Percentiles rank a stretch among this genome's conserved stretches.
Evolutionary conservation across 2,797 vertebrate species (phyloP).

Genomic region (Trematomus bernacchii): DNA sequence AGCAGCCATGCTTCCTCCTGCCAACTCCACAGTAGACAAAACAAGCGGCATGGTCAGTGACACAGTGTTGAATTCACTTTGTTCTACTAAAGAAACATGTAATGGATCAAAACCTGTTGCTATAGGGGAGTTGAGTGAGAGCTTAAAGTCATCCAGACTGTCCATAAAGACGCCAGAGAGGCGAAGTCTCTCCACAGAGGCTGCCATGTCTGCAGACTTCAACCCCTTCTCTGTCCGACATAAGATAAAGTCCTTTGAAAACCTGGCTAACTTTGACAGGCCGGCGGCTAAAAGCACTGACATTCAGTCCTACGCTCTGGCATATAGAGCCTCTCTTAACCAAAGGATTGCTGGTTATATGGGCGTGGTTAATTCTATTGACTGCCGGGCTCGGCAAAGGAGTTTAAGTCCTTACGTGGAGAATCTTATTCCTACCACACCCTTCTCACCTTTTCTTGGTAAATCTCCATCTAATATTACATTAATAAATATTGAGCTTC

Average conservation of each 20-base stretch:
- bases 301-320: slow-evolving; percentile 78
- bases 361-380: slow-evolving; percentile 60
- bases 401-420: slow-evolving; percentile 89
- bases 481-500: slow-evolving; percentile 57
- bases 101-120: slow-evolving; percentile 35
- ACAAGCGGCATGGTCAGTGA: slow-evolving; percentile 19
- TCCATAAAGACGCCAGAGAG: slow-evolving; percentile 78
- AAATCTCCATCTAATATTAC: slow-evolving; percentile 70
- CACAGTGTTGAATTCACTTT: slow-evolving; percentile 24
- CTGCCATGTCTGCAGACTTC: slow-evolving; percentile 83
- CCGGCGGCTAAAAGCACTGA: slow-evolving; percentile 84
- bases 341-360: slow-evolving; percentile 88
- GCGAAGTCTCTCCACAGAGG: slow-evolving; percentile 85
- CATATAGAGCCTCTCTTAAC: slow-evolving; percentile 83
- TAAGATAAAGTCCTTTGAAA: slow-evolving; percentile 97
- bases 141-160: slow-evolving; percentile 63
- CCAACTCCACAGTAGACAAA: slow-evolving; percentile 30
- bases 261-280: slow-evolving; percentile 91
- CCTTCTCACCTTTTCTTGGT: slow-evolving; percentile 60
- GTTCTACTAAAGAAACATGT: slow-evolving; percentile 30
- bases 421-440: slow-evolving; percentile 66
- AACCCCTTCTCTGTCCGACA: slow-evolving; percentile 94
- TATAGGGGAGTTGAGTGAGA: slow-evolving; percentile 43
- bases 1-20: slow-evolving; percentile 21
- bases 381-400: slow-evolving; percentile 78